Base-by-base conservation (phyloP, 2,113 vertebrate species). In the Vireo altiloquus region DNA sequence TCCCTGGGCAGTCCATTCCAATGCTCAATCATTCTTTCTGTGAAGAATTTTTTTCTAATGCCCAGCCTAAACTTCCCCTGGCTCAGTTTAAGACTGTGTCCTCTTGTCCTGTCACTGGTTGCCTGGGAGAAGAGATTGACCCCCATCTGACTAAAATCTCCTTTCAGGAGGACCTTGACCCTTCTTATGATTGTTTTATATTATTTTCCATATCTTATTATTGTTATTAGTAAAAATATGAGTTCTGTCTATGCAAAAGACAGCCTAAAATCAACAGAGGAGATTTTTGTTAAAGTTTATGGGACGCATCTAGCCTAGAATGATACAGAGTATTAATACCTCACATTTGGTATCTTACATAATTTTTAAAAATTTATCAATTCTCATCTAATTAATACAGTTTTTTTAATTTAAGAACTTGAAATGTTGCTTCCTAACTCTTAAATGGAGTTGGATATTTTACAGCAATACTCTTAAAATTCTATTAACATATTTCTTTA, bases 261-360 rank as follows among this genome's bases (percentile, higher is more conserved):
- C 15, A 75, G 24, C 13, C 25, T 39, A 28, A 47, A 47, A 37
- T n/a, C 23, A 44, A 12, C 9, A 61, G 23, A 80, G 53, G 5
- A 4, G 3, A 0, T 0, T 35, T 52, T 77, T 56, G 2, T 39
- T 39, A n/a, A 61, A 49, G 17, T 28, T 10, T 71, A 5, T 30
- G 50, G 7, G 13, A 54, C 25, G 9, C 6, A 71, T 25, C 7
- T n/a, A 54, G 12, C 14, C 19, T 82, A 42, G 10, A 66, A 46
- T 10, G 6, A 70, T 7, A 56, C 3, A 44, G 4, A 5, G 1
- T 27, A 54, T 18, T 16, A 54, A 35, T 31, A 37, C 50, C 20
- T 66, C 24, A 22, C 6, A 76, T 50, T 54, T n/a, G 6, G 4
- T 72, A 74, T 37, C 25, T 65, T 74, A 33, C 2, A 33, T 9